These are phyloP conservation scores for Acanthopagrus latus DNA, from an alignment of 2,797 vertebrate species.

Conservation along the genomic window DNA sequence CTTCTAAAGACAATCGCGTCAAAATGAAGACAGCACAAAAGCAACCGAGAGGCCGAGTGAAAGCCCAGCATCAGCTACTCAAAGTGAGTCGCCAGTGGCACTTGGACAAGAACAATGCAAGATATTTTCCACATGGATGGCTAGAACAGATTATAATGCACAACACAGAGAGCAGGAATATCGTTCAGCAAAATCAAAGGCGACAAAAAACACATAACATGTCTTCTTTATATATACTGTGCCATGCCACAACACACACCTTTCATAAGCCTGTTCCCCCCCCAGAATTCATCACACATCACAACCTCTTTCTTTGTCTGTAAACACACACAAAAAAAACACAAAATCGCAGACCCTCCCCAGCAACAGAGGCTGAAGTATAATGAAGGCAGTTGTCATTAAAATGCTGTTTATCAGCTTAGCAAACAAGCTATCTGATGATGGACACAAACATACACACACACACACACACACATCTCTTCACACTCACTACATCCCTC, in stretches of 20 bases:
- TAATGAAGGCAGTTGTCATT: conserved; percentile 47
- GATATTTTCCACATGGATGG: conserved; percentile 30
- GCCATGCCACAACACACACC: not conserved
- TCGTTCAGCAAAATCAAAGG: not conserved
- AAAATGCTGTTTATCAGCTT: conserved; percentile 51
- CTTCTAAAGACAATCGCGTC: conserved; percentile 10
- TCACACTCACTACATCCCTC: conserved; percentile 37
- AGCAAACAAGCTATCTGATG: conserved; percentile 46
- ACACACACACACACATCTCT: conserved; percentile 47
- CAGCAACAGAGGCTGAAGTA: conserved; percentile 28
- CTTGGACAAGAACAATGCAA: conserved; percentile 14
- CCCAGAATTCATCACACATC: conserved; percentile 2
- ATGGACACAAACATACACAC: conserved; percentile 44
- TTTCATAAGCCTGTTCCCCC: conserved; percentile 1
- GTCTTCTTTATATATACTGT: not conserved
- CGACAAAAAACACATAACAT: not conserved
- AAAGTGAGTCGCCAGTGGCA: conserved; percentile 23
- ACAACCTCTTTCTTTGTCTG: not conserved
- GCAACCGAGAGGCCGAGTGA: not conserved
- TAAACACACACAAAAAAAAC: conserved; percentile 2
- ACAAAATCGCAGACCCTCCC: conserved; percentile 8
- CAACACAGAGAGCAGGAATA: conserved; percentile 3
- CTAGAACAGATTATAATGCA: conserved; percentile 18
- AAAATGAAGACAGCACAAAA: conserved; percentile 17
- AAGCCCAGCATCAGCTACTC: not conserved